Conservation (phyloP, 2,113 vertebrate genomes). For the Cephalophus harveyi region DNA sequence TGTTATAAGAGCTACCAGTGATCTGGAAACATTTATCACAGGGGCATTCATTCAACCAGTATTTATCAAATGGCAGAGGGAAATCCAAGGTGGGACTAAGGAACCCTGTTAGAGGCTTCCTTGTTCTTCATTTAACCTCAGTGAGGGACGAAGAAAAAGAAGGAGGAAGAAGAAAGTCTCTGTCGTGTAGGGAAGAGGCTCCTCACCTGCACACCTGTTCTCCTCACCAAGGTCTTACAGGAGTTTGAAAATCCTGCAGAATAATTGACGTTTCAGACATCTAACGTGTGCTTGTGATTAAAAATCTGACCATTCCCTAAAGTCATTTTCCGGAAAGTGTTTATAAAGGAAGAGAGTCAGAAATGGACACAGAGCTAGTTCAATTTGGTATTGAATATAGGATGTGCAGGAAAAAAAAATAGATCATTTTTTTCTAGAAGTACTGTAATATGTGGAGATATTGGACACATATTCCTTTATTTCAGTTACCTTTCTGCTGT, state of each 20-base stretch:
- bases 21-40: too few relatives aligned
- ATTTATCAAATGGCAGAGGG: fast-evolving
- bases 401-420: background rate
- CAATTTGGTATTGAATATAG: background rate
- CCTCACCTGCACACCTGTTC: background rate
- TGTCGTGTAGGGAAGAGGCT: background rate
- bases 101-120: background rate
- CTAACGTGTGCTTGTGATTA: constrained; percentile 18
- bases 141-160: background rate
- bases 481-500: constrained; percentile 4
- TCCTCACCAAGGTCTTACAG: background rate
- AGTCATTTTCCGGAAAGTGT: constrained; percentile 36
- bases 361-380: background rate
- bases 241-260: background rate
- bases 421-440: background rate
- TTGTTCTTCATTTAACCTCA: background rate
- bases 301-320: constrained; percentile 40
- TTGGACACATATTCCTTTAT: background rate
- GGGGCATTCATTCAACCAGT: background rate
- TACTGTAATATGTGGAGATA: background rate
- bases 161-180: background rate
- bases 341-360: constrained; percentile 27
- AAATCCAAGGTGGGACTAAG: background rate
- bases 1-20: background rate
- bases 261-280: background rate